phyloP scores from a whole-genome alignment of 2,113 vertebrate species.

The Cisticola juncidis region DNA sequence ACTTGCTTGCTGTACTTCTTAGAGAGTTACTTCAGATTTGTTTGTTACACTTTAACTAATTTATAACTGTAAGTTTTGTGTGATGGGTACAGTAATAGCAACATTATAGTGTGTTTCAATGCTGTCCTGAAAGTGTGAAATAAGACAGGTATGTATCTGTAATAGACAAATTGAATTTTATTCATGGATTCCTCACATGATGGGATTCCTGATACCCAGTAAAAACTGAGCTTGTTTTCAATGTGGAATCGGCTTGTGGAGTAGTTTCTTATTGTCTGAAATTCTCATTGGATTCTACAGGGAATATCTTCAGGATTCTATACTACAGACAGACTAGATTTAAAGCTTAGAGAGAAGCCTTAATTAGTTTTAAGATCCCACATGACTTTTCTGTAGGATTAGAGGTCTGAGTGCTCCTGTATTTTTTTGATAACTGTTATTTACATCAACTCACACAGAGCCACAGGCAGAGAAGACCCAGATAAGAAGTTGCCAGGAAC shows the following conservation, averaged over 20 bases:
- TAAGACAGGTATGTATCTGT: not conserved
- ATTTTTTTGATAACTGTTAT: constrained; percentile 20
- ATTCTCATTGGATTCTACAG: not conserved
- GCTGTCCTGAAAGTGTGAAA: not conserved
- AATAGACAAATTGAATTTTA: not conserved
- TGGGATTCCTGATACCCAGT: not conserved
- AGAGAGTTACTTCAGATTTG: not conserved
- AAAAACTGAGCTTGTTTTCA: not conserved
- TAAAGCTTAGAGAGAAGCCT: constrained; percentile 17
- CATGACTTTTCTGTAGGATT: not conserved
- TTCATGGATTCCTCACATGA: not conserved
- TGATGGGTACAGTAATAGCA: not conserved
- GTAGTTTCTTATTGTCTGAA: not conserved
- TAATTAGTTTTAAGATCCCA: constrained; percentile 43
- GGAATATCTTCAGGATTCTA: not conserved
- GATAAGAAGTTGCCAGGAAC: not conserved
- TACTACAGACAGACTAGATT: not conserved
- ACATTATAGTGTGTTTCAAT: not conserved
- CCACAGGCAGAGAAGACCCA: not conserved
- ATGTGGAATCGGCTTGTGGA: not conserved
- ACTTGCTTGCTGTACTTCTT: not conserved
- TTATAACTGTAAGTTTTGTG: not conserved
- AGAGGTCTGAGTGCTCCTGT: not conserved
- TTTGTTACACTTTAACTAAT: not conserved
- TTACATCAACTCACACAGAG: not conserved